Evolutionary conservation across 1,140 invertebrate species (phyloP).

Genomic region (Euborellia annulipes): DNA sequence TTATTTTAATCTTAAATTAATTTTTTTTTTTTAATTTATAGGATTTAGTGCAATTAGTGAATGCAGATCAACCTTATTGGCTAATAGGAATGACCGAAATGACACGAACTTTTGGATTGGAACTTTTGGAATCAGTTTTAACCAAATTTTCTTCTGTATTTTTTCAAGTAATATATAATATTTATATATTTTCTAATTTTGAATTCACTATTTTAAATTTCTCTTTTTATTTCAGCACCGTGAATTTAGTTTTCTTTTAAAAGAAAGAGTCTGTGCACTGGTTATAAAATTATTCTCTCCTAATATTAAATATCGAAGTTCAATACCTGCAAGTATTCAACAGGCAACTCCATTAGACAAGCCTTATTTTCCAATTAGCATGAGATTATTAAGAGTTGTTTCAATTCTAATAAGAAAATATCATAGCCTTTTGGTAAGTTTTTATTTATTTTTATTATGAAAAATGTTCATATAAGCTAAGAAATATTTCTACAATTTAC

Average conservation of each 20-base stretch:
- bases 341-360: slow-evolving; percentile 62
- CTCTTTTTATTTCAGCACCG: slow-evolving; percentile 51
- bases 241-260: slow-evolving; percentile 88
- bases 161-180: slow-evolving; percentile 50
- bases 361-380: slow-evolving; percentile 93
- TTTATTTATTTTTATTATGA: slow-evolving; percentile 8
- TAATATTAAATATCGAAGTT: slow-evolving; percentile 76
- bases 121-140: slow-evolving; percentile 84
- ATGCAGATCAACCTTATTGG: slow-evolving; percentile 92
- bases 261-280: slow-evolving; percentile 91
- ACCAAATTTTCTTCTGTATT: slow-evolving; percentile 84
- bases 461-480: slow-evolving; percentile 5
- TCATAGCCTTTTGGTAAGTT: slow-evolving; percentile 70
- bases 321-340: slow-evolving; percentile 29
- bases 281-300: slow-evolving; percentile 97
- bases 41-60: slow-evolving; percentile 92
- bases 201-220: slow-evolving; percentile 10
- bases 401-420: slow-evolving; percentile 87
- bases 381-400: slow-evolving; percentile 83
- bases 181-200: slow-evolving; percentile 10
- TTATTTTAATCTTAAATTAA: slow-evolving; percentile 1
- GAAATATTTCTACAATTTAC: background rate
- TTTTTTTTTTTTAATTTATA: slow-evolving; percentile 24
- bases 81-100: slow-evolving; percentile 90
- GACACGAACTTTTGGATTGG: slow-evolving; percentile 90